A percentile compares a stretch with the other conserved stretches of the same genome.
These are phyloP conservation scores for Drosophila subobscura DNA, from an alignment of 1,140 invertebrate species.

Conservation along the genomic window DNA sequence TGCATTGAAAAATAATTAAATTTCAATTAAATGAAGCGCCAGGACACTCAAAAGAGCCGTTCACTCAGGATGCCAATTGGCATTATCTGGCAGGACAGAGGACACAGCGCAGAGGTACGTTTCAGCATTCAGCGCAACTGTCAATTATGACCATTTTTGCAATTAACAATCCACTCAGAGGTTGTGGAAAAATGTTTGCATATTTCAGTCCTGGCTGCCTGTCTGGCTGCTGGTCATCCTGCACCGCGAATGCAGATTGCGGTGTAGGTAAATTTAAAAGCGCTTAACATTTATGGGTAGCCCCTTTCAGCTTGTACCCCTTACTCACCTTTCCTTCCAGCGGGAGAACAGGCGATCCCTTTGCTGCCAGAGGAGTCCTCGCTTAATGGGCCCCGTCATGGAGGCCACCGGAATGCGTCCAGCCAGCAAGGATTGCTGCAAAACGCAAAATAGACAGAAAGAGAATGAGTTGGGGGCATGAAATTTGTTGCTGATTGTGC, in stretches of 20 bases:
- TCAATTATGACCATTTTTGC: conserved; percentile 73
- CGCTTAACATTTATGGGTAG: conserved; percentile 51
- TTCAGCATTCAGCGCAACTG: conserved; percentile 52
- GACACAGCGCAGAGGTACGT: conserved; percentile 1
- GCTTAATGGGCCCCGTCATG: conserved; percentile 85
- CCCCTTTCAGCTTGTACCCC: background rate
- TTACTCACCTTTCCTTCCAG: conserved; percentile 87
- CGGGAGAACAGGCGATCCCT: conserved; percentile 87
- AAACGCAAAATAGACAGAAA: conserved; percentile 39
- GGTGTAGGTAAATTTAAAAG: conserved; percentile 60
- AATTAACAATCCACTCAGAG: conserved; percentile 59
- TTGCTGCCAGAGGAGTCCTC: conserved; percentile 88
- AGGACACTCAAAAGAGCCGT: conserved; percentile 44
- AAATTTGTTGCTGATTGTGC: conserved; percentile 66
- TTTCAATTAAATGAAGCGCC: conserved; percentile 66
- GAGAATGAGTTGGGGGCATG: conserved; percentile 11
- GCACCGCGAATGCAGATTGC: conserved; percentile 42
- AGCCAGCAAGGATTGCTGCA: conserved; percentile 84
- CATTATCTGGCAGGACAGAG: conserved; percentile 52
- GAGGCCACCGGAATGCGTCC: conserved; percentile 82
- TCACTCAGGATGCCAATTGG: conserved; percentile 36
- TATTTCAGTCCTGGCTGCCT: conserved; percentile 22
- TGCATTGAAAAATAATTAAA: conserved; percentile 65
- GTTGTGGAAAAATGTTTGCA: conserved; percentile 64
- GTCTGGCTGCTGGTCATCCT: conserved; percentile 13